Conservation (phyloP, 1,140 invertebrate genomes). For the Agraylea sexmaculata region DNA sequence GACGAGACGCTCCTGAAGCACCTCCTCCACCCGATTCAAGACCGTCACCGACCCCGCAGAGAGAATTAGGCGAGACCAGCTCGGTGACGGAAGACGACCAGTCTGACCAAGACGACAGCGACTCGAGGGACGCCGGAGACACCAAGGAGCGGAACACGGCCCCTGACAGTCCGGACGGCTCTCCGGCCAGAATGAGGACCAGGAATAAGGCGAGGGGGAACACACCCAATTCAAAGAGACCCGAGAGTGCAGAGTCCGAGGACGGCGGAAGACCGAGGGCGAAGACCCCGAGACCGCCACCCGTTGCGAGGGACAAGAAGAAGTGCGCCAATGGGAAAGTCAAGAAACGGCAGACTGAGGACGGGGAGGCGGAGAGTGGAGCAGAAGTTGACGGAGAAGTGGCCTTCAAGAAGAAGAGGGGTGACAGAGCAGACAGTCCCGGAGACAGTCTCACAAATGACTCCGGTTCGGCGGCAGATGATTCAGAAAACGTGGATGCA, state of each 20-base stretch:
- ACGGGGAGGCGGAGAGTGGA: slow-evolving; percentile 37
- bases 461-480: slow-evolving; percentile 66
- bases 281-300: slow-evolving; percentile 24
- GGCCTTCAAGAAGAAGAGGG: slow-evolving; percentile 58
- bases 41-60: slow-evolving; percentile 46
- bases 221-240: slow-evolving; percentile 47
- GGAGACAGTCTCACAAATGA: slow-evolving; percentile 70
- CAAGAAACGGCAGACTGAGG: slow-evolving; percentile 56
- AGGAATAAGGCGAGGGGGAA: slow-evolving; percentile 73
- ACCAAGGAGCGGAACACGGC: slow-evolving; percentile 36
- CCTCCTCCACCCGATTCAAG: slow-evolving; percentile 42
- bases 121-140: slow-evolving; percentile 50
- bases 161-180: slow-evolving; percentile 62
- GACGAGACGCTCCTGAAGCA: slow-evolving; percentile 37
- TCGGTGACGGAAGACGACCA: slow-evolving; percentile 88
- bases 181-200: slow-evolving; percentile 77
- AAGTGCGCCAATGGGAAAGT: slow-evolving; percentile 59
- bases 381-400: slow-evolving; percentile 48
- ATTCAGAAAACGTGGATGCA: slow-evolving; percentile 50
- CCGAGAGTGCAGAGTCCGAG: slow-evolving; percentile 55
- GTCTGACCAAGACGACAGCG: slow-evolving; percentile 89
- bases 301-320: slow-evolving; percentile 41
- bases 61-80: slow-evolving; percentile 62
- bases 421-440: slow-evolving; percentile 58
- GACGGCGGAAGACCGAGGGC: slow-evolving; percentile 35